These are phyloP conservation scores for Columbina picui DNA, from an alignment of 2,113 vertebrate species.

Conservation along the genomic window DNA sequence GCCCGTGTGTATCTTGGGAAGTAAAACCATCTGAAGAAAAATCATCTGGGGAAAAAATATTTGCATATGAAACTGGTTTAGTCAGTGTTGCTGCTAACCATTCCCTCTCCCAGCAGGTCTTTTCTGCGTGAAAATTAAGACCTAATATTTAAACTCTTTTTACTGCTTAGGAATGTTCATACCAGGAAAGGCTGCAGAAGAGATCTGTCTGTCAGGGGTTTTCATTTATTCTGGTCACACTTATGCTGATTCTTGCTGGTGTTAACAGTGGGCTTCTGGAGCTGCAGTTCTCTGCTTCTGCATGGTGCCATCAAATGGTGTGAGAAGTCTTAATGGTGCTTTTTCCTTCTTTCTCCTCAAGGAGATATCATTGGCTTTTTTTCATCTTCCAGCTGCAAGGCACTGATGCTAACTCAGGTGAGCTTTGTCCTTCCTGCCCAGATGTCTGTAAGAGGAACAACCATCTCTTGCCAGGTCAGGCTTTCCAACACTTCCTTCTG, in stretches of 20 bases:
- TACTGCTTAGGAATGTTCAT: neutral
- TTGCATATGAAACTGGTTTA: neutral
- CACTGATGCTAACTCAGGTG: slow-evolving; percentile 5
- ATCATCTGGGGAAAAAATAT: neutral
- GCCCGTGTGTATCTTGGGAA: neutral
- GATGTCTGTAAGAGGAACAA: neutral
- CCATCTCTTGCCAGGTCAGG: neutral
- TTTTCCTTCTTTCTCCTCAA: slow-evolving; percentile 7
- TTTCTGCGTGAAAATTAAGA: neutral
- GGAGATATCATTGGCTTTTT: neutral
- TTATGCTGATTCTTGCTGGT: neutral
- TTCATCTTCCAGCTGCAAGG: neutral
- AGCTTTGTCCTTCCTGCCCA: neutral
- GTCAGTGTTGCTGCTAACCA: neutral
- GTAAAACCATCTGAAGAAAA: neutral
- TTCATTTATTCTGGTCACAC: neutral
- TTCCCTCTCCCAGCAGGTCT: neutral
- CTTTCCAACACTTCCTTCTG: neutral
- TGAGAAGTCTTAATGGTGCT: slow-evolving; percentile 14
- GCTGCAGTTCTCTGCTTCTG: neutral
- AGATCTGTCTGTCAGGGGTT: neutral
- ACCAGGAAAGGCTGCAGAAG: neutral
- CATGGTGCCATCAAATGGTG: neutral
- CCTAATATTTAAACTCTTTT: neutral
- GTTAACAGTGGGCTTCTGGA: neutral